Evolutionary conservation across 2,888 invertebrate genomes (phyloP).

Genomic region (Sturmia bella): DNA sequence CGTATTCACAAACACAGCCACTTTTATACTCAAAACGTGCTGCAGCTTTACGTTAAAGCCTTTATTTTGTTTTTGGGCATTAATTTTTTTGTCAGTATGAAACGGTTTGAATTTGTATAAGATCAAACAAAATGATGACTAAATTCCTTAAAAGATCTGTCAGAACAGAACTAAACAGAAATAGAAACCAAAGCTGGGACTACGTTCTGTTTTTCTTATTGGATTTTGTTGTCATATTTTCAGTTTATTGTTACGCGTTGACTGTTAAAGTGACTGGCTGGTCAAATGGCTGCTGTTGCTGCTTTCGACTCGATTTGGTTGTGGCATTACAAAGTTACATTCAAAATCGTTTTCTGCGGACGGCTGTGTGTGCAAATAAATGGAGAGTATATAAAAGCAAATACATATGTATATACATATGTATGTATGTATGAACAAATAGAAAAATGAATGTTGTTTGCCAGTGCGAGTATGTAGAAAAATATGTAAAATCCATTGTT

Average conservation of each 20-base stretch:
- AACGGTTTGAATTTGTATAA: background rate
- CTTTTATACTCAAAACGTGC: too few relatives aligned
- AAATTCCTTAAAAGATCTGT: background rate
- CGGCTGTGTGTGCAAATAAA: conserved; percentile 4
- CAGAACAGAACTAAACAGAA: background rate
- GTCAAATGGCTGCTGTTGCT: conserved; percentile 47
- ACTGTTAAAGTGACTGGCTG: conserved; percentile 48
- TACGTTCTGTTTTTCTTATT: conserved; percentile 17
- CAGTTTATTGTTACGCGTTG: conserved; percentile 42
- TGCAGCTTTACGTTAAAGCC: too few relatives aligned
- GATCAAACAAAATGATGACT: background rate
- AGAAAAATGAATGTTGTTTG: conserved; percentile 10
- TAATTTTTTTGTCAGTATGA: too few relatives aligned
- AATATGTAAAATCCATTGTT: conserved; percentile 33
- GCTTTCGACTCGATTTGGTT: conserved; percentile 75
- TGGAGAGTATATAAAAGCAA: conserved; percentile 18
- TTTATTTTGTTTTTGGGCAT: too few relatives aligned
- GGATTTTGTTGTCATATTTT: conserved; percentile 31
- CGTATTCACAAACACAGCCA: too few relatives aligned
- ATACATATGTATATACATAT: background rate
- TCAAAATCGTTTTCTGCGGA: conserved; percentile 1
- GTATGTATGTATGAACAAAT: too few relatives aligned
- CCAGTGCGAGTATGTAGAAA: background rate
- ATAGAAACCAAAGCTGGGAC: conserved; percentile 21
- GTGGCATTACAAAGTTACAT: conserved; percentile 33